These are phyloP conservation scores for Linurgus olivaceus DNA, from an alignment of 2,797 vertebrate species.

Conservation along the genomic window DNA sequence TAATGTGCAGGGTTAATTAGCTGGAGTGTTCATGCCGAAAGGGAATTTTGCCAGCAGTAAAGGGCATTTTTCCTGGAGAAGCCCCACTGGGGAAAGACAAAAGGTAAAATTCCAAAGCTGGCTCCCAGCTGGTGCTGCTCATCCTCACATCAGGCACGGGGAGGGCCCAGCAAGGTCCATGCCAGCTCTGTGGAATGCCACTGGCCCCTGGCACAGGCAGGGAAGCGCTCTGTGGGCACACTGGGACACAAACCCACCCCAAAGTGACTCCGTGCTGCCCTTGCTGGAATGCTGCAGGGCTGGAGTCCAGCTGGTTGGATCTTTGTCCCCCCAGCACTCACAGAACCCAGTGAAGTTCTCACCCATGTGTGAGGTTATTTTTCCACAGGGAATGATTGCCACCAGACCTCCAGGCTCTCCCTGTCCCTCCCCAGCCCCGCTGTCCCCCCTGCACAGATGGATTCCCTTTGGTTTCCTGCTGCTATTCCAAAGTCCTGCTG, in stretches of 20 bases:
- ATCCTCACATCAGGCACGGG: rapidly evolving
- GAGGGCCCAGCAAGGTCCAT: not conserved
- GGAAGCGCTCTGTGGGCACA: rapidly evolving
- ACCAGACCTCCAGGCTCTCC: not conserved
- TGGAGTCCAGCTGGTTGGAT: not conserved
- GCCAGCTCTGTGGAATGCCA: not conserved
- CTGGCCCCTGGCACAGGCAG: not conserved
- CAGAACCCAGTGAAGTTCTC: not conserved
- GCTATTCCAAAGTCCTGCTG: conserved; percentile 23
- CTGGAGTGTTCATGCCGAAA: not conserved
- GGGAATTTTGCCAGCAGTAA: not conserved
- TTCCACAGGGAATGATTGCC: not conserved
- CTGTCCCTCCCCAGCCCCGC: not conserved
- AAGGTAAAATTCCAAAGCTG: not conserved
- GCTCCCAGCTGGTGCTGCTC: not conserved
- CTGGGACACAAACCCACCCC: not conserved
- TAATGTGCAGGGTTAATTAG: not conserved
- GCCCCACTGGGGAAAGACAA: not conserved
- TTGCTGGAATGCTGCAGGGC: not conserved
- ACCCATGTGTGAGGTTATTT: rapidly evolving
- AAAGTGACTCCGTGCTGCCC: not conserved
- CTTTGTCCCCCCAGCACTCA: not conserved
- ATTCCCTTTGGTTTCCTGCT: not conserved
- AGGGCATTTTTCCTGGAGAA: not conserved
- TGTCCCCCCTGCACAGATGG: not conserved